Conservation (phyloP, 1,140 invertebrate species). For the Nilaparvata lugens region DNA sequence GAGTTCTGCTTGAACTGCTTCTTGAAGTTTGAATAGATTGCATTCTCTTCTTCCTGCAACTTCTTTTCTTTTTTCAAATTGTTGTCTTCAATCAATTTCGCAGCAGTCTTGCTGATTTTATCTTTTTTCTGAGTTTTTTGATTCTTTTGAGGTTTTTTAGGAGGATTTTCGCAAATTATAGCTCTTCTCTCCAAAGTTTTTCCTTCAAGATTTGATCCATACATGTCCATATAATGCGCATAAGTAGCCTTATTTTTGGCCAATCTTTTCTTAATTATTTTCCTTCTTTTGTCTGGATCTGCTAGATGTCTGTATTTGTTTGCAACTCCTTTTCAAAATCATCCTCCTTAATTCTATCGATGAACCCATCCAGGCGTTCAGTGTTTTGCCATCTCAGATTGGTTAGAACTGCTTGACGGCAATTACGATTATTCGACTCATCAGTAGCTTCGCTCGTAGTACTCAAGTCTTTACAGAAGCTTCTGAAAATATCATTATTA, state of each 20-base stretch:
- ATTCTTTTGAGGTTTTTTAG: not conserved
- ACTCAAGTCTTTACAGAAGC: too few species aligned
- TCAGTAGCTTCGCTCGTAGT: too few species aligned
- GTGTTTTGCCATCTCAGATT: not conserved
- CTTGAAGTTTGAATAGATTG: not conserved
- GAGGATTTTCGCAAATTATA: slow-evolving; percentile 10
- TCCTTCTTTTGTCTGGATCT: too few species aligned
- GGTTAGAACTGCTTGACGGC: not conserved
- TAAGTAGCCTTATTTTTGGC: not conserved
- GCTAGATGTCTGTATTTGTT: not conserved
- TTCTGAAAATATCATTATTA: too few species aligned
- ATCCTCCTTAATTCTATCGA: not conserved
- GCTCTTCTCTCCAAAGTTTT: not conserved
- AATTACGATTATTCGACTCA: not conserved
- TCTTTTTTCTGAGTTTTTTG: slow-evolving; percentile 5
- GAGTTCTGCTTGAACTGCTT: not conserved
- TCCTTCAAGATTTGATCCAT: slow-evolving; percentile 25
- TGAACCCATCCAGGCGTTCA: not conserved
- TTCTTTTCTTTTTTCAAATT: slow-evolving; percentile 14
- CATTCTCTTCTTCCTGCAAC: slow-evolving; percentile 1
- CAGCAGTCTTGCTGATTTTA: slow-evolving; percentile 10
- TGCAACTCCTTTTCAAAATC: not conserved
- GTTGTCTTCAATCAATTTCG: not conserved
- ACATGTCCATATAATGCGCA: slow-evolving; percentile 9
- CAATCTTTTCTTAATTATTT: too few species aligned